Percentiles rank a stretch among this genome's conserved stretches.
These are phyloP conservation scores for Euura saliciscinereae DNA, from an alignment of 1,140 invertebrate genomes.

Conservation along the genomic window DNA sequence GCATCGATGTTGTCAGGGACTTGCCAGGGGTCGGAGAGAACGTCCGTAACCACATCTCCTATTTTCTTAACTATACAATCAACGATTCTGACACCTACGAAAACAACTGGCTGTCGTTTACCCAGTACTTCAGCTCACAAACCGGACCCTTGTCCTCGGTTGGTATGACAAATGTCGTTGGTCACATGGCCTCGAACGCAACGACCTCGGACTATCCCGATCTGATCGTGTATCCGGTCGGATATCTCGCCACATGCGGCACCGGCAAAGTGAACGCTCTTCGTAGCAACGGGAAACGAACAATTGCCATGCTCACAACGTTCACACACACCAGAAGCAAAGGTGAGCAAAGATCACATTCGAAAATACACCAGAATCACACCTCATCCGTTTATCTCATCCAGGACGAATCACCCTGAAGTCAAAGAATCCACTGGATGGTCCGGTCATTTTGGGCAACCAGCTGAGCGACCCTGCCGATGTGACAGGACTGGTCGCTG, in stretches of 20 bases:
- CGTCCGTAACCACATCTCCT: constrained; percentile 58
- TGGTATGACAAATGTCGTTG: constrained; percentile 68
- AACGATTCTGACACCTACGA: constrained; percentile 5
- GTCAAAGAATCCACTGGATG: constrained; percentile 58
- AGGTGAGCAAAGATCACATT: constrained; percentile 59
- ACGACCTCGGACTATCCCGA: constrained; percentile 58
- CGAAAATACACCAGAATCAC: neutral
- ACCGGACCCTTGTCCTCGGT: constrained; percentile 78
- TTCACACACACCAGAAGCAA: constrained; percentile 76
- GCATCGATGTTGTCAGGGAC: constrained; percentile 48
- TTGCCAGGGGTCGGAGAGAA: constrained; percentile 65
- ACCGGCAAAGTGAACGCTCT: constrained; percentile 40
- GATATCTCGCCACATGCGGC: constrained; percentile 50
- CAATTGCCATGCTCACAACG: constrained; percentile 65
- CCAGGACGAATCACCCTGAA: constrained; percentile 62
- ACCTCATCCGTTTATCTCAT: neutral
- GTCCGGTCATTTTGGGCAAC: constrained; percentile 67
- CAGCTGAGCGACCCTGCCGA: constrained; percentile 58
- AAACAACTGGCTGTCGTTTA: constrained; percentile 18
- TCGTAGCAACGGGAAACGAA: constrained; percentile 43
- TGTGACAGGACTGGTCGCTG: constrained; percentile 52
- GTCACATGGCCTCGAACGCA: constrained; percentile 63
- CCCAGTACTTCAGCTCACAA: constrained; percentile 59
- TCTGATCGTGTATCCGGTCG: constrained; percentile 58
- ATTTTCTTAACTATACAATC: constrained; percentile 34